Evolutionary conservation across 2,888 invertebrate genomes (phyloP).

Genomic region (Agrotis ipsilon): DNA sequence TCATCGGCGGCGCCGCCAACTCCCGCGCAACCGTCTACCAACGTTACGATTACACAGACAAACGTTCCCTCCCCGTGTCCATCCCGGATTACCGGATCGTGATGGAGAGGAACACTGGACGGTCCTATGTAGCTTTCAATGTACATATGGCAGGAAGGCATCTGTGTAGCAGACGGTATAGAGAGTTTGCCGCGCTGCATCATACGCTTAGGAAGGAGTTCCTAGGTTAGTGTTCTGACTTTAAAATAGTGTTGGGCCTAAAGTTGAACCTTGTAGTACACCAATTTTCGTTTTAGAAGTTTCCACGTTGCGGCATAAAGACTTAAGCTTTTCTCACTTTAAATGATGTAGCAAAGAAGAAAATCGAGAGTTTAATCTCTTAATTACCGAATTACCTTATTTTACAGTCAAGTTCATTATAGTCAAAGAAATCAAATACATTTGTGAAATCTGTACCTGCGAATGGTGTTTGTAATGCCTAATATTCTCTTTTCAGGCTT

Average conservation of each 20-base stretch:
- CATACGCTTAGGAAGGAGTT: slow-evolving; percentile 98
- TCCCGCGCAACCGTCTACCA: slow-evolving; percentile 86
- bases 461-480: neutral
- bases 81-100: slow-evolving; percentile 99
- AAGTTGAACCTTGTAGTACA: slow-evolving; percentile 2
- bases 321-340: neutral
- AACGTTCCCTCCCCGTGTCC: slow-evolving; percentile 96
- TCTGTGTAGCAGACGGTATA: slow-evolving; percentile 98
- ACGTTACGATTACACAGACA: slow-evolving; percentile 98
- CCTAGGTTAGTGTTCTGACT: slow-evolving; percentile 90
- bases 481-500: slow-evolving; percentile 91
- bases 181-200: slow-evolving; percentile 98
- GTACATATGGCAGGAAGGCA: slow-evolving; percentile 99
- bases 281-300: neutral
- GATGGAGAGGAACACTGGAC: slow-evolving; percentile 95
- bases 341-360: neutral
- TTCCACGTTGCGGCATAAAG: neutral
- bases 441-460: neutral
- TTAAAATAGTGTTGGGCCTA: slow-evolving; percentile 1
- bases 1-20: slow-evolving; percentile 87
- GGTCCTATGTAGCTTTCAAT: slow-evolving; percentile 98
- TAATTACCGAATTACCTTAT: neutral
- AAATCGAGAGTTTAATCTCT: neutral
- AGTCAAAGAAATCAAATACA: neutral
- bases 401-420: neutral